These are phyloP conservation scores for Heterohyrax brucei DNA, from an alignment of 2,797 vertebrate species.

Conservation along the genomic window DNA sequence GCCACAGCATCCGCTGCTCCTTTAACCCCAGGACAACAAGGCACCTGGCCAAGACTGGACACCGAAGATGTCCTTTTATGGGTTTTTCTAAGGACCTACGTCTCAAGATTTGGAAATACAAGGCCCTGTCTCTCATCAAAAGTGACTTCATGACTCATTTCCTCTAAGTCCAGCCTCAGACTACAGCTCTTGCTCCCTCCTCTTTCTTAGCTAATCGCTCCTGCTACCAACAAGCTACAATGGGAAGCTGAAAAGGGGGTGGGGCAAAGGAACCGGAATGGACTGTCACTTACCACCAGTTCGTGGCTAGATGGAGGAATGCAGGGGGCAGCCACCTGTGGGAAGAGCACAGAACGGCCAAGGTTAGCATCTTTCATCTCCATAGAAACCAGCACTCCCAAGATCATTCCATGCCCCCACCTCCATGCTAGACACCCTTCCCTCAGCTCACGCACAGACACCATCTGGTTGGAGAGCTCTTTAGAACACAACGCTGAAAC, in stretches of 20 bases:
- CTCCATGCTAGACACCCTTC: not conserved
- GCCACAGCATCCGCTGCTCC: not conserved
- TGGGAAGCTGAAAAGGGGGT: not conserved
- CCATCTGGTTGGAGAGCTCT: not conserved
- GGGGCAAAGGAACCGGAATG: not conserved
- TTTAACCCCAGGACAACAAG: conserved; percentile 5
- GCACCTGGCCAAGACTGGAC: conserved; percentile 70
- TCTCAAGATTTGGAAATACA: conserved; percentile 72
- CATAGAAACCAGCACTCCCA: not conserved
- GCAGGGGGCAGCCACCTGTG: conserved; percentile 91
- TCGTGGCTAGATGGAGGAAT: conserved; percentile 90
- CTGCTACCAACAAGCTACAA: not conserved
- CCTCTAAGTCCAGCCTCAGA: conserved; percentile 65
- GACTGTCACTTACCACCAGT: conserved; percentile 86
- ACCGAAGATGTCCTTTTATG: conserved; percentile 82
- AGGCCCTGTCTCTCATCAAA: conserved; percentile 73
- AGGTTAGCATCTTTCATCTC: conserved; percentile 79
- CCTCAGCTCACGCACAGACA: not conserved
- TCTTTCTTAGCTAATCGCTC: conserved; percentile 28
- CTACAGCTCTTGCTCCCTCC: conserved; percentile 33
- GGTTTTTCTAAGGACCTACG: conserved; percentile 71
- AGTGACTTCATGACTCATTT: conserved; percentile 83
- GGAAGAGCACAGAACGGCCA: conserved; percentile 78
- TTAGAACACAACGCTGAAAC: not conserved
- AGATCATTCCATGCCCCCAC: not conserved